These are phyloP conservation scores for Himalopsyche phryganea DNA, from an alignment of 1,140 invertebrate genomes.

Conservation along the genomic window DNA sequence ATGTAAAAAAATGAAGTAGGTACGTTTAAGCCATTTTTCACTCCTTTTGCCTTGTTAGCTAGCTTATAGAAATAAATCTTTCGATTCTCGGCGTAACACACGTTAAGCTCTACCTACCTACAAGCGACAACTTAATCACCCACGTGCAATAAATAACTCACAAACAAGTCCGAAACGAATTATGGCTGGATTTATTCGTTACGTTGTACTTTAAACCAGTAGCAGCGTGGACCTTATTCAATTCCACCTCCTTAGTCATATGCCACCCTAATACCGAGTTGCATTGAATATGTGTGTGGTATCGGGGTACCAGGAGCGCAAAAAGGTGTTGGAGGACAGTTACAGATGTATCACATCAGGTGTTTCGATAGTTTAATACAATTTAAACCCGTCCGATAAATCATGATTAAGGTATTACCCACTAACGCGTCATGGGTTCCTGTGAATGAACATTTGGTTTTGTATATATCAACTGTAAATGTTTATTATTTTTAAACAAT, in stretches of 20 bases:
- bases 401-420: slow-evolving; percentile 18
- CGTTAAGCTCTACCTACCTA: slow-evolving; percentile 4
- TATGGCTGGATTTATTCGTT: slow-evolving; percentile 31
- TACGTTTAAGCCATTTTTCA: slow-evolving; percentile 12
- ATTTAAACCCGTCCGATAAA: slow-evolving; percentile 27
- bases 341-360: slow-evolving; percentile 31
- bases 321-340: slow-evolving; percentile 28
- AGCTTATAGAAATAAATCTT: slow-evolving; percentile 21
- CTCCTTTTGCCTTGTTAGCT: slow-evolving; percentile 11
- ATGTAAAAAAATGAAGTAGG: too few species aligned
- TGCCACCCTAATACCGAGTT: slow-evolving; percentile 4
- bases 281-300: slow-evolving; percentile 17
- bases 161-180: slow-evolving; percentile 32
- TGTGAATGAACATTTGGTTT: neutral
- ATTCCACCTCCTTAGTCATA: slow-evolving; percentile 7
- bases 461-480: too few species aligned
- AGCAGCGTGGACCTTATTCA: slow-evolving; percentile 28
- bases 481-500: too few species aligned
- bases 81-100: neutral
- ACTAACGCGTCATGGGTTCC: slow-evolving; percentile 3
- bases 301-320: slow-evolving; percentile 13
- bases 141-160: slow-evolving; percentile 32
- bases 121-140: slow-evolving; percentile 33
- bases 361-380: slow-evolving; percentile 32
- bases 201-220: slow-evolving; percentile 28